Base-by-base conservation (phyloP, 35 echinoderm and acorn worm species). In the Lytechinus pictus region DNA sequence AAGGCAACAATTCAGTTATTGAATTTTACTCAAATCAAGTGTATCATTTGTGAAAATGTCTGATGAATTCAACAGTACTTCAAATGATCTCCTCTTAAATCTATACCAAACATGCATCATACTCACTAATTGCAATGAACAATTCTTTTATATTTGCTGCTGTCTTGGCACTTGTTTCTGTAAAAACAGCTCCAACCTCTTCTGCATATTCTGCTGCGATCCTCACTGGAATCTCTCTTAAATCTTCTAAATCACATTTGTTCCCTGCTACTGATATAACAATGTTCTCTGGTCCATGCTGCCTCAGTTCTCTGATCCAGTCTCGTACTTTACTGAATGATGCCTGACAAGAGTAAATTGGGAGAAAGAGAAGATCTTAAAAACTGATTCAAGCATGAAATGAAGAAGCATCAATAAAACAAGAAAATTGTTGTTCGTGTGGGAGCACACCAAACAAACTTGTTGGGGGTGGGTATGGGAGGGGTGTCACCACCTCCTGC, bases 101-200 rank as follows among this genome's bases (percentile, higher is more conserved):
- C 33, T 44, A 44, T 44, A 44, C 33, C 33, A 44, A 44, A 44
- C 33, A 44, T 44, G 33, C 33, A 44, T n/a, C 54, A 72, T 54
- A 99, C 98, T 99, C 95, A 99, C 98, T 99, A 27, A 99, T 99
- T 90, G 96, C 96, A 58, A 95, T 94, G 95, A 99, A 98, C 91
- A 98, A 95, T 86, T 99, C 95, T 60, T 97, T 96, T 95, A 99
- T 94, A 94, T 99, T 99, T 86, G 60, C 72, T 29, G 98, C 97
- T 90, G 97, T 99, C 96, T 99, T 99, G 94, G 98, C 98, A 90
- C 98, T 99, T 52, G 98, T 99, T 94, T 99, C 98, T 54, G 86
- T 95, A 86, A 99, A 99, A 14, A 97, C 96, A 12, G 98, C 98
- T 61, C 97, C 97, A 10, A 99, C 97, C 79, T 99, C 97, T 27